Percentiles rank a stretch among this genome's conserved stretches.
These are phyloP conservation scores for Oreochromis niloticus DNA, from an alignment of 2,113 vertebrate species.

Conservation along the genomic window DNA sequence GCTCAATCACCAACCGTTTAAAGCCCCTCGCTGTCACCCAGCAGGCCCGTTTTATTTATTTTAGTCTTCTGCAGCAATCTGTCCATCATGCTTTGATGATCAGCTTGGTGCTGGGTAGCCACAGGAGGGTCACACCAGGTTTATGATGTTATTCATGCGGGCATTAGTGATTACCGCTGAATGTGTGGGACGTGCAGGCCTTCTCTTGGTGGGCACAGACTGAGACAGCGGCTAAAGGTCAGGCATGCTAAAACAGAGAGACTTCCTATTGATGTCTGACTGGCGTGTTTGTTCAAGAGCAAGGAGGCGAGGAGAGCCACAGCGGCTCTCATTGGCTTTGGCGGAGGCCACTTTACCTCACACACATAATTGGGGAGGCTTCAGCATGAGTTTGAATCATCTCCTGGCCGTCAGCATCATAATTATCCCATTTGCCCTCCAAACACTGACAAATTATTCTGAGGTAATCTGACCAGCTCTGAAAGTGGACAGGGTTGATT, in stretches of 20 bases:
- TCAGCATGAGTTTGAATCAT: slow-evolving; percentile 54
- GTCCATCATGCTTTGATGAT: slow-evolving; percentile 34
- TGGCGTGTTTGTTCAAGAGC: slow-evolving; percentile 59
- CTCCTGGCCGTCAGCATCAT: slow-evolving; percentile 37
- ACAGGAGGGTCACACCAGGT: slow-evolving; percentile 36
- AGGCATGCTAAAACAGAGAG: slow-evolving; percentile 49
- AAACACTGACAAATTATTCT: slow-evolving; percentile 49
- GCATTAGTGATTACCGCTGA: slow-evolving; percentile 50
- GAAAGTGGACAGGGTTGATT: slow-evolving; percentile 1
- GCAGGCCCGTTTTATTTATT: slow-evolving; percentile 35
- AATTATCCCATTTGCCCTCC: slow-evolving; percentile 49
- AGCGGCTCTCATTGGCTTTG: slow-evolving; percentile 37
- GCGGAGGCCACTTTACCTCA: slow-evolving; percentile 54
- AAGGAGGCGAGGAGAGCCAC: slow-evolving; percentile 42
- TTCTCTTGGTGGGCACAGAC: slow-evolving; percentile 22
- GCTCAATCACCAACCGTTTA: slow-evolving; percentile 6
- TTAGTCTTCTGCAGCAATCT: slow-evolving; percentile 22
- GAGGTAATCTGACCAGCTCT: slow-evolving; percentile 32
- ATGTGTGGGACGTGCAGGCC: slow-evolving; percentile 34
- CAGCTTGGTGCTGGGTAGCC: background rate
- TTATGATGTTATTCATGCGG: slow-evolving; percentile 43
- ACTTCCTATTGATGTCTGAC: slow-evolving; percentile 57
- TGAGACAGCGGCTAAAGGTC: slow-evolving; percentile 57
- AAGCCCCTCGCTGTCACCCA: slow-evolving; percentile 4
- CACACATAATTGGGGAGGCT: slow-evolving; percentile 51